These are phyloP conservation scores for Melinaea marsaeus DNA, from an alignment of 2,888 invertebrate species.

Conservation along the genomic window DNA sequence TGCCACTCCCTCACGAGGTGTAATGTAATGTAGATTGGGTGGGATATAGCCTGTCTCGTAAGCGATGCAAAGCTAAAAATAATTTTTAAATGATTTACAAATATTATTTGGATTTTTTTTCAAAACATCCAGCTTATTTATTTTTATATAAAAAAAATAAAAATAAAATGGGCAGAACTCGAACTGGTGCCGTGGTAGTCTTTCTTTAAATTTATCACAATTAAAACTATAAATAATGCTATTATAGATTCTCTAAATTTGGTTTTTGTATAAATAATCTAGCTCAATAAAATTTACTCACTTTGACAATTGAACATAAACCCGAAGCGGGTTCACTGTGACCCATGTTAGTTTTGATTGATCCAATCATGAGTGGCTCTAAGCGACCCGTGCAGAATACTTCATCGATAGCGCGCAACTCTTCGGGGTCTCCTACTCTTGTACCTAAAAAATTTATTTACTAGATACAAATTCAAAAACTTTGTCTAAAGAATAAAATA, in stretches of 20 bases:
- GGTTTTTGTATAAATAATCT: too few species aligned
- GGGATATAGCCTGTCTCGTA: constrained; percentile 89
- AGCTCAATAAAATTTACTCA: constrained; percentile 39
- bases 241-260: too few species aligned
- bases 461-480: too few species aligned
- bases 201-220: neutral
- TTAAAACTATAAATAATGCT: too few species aligned
- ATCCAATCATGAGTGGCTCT: constrained; percentile 89
- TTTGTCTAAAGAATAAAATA: too few species aligned
- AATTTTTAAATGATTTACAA: neutral
- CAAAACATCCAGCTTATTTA: too few species aligned
- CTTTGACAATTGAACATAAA: constrained; percentile 89
- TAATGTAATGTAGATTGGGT: constrained; percentile 89
- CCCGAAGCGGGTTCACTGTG: constrained; percentile 94
- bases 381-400: constrained; percentile 86
- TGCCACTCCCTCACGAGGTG: constrained; percentile 79
- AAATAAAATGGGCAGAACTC: too few species aligned
- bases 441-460: constrained; percentile 68
- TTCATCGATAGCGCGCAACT: constrained; percentile 88
- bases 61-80: constrained; percentile 81
- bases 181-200: too few species aligned
- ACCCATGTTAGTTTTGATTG: constrained; percentile 96
- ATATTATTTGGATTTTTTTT: too few species aligned
- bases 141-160: too few species aligned
- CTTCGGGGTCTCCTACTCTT: constrained; percentile 93